Evolutionary conservation across 2,888 invertebrate species (phyloP), one percentile per base, ranked within the genome.

Genomic region (Celastrina argiolus): DNA sequence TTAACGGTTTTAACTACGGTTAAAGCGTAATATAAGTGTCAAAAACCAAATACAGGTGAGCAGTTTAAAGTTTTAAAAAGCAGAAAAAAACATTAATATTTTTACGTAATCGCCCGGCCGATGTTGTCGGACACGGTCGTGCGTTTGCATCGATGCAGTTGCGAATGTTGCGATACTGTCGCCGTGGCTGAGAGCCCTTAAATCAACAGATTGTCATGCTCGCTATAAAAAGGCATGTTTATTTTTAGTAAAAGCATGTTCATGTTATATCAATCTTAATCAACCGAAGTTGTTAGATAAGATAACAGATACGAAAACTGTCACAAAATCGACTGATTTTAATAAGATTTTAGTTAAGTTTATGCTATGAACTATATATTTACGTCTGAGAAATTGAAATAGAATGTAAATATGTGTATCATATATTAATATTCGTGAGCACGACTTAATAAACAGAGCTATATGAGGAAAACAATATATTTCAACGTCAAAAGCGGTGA

Each of bases 171-270:
- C n/a, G n/a, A n/a, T n/a, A n/a, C n/a, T n/a, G n/a, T n/a, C n/a
- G n/a, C n/a, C n/a, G n/a, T n/a, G n/a, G n/a, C n/a, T n/a, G n/a
- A n/a, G n/a, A n/a, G n/a, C n/a, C 51, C 51, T 51, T 22, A 51
- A 51, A 51, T 36, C 36, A 36, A 36, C 36, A 12, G 36, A 36
- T 51, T 51, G 51, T 22, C 51, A 22, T 5, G 12, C 22, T 12
- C 14, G 51, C 51, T 51, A 51, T 51, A 51, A 51, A 51, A 51
- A 26, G 51, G 51, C 51, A 51, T 4, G 51, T 51, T 51, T 51
- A 51, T 51, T 51, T 51, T 51, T 51, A 22, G 51, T 51, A 51
- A 51, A 51, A 51, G 22, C 51, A 26, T 51, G 51, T 51, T 51
- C 22, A 51, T 51, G 51, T 26, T 22, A 51, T 26, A 51, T 51